Evolutionary conservation across 2,113 vertebrate species (phyloP).

Genomic region (Vulpes ferrilata): DNA sequence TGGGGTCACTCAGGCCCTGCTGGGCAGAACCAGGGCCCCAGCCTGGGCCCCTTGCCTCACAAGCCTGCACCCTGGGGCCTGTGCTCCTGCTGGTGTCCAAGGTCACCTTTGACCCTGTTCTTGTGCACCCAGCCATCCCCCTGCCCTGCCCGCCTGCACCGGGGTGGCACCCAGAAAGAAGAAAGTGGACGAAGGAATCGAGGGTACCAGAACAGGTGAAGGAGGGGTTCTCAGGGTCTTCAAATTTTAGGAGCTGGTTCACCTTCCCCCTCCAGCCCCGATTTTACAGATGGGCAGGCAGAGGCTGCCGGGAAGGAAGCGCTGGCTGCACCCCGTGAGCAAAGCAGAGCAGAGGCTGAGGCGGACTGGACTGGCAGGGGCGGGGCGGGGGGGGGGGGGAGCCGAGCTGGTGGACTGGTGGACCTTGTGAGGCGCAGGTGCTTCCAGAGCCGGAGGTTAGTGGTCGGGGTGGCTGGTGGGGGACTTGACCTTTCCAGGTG

Average conservation of each 20-base stretch:
- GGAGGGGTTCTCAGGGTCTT: not conserved
- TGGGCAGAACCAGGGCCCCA: not conserved
- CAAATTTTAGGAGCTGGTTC: too few species aligned
- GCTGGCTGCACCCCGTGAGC: rapidly evolving
- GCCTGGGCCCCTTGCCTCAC: not conserved
- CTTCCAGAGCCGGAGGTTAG: not conserved
- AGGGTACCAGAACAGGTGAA: not conserved
- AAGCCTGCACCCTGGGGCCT: not conserved
- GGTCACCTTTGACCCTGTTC: not conserved
- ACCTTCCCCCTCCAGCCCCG: rapidly evolving
- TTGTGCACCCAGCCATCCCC: not conserved
- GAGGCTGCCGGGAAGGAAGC: not conserved
- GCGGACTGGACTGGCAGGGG: not conserved
- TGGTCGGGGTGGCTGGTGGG: not conserved
- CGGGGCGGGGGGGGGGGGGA: too few species aligned
- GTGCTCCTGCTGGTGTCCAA: not conserved
- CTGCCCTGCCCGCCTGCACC: too few species aligned
- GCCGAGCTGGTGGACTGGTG: not conserved
- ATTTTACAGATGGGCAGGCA: not conserved
- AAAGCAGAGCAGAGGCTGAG: not conserved
- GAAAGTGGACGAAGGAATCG: not conserved
- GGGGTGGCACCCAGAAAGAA: not conserved
- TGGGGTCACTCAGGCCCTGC: not conserved
- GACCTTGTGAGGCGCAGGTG: rapidly evolving
- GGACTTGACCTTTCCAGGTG: not conserved